Evolutionary conservation across 1,140 invertebrate genomes (phyloP).

Genomic region (Brachionus koreanus): DNA sequence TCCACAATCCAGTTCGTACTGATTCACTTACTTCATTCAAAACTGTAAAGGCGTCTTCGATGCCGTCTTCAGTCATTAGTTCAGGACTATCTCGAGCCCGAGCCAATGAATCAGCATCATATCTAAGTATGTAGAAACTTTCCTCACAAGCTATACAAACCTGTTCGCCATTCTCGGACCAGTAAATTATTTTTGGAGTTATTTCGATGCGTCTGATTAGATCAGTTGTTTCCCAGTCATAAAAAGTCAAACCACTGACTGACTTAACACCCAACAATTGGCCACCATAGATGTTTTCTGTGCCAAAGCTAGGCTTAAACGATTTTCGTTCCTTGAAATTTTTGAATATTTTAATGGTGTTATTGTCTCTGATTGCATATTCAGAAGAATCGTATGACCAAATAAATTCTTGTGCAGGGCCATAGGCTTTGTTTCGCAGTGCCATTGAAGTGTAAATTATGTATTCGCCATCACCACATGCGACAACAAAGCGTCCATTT

Average conservation of each 20-base stretch:
- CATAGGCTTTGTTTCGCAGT: conserved; percentile 94
- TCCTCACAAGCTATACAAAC: conserved; percentile 92
- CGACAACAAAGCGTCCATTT: conserved; percentile 94
- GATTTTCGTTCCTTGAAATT: conserved; percentile 95
- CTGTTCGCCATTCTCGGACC: conserved; percentile 91
- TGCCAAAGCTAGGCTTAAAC: conserved; percentile 91
- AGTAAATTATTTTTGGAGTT: conserved; percentile 78
- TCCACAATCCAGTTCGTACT: conserved; percentile 94
- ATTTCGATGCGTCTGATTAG: conserved; percentile 91
- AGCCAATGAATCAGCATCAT: conserved; percentile 65
- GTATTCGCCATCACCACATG: conserved; percentile 98
- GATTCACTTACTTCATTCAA: conserved; percentile 81
- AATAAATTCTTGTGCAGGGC: conserved; percentile 95
- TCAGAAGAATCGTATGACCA: conserved; percentile 96
- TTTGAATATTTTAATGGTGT: conserved; percentile 87
- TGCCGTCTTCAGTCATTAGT: conserved; percentile 80
- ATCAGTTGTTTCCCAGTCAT: conserved; percentile 92
- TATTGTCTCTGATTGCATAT: conserved; percentile 83
- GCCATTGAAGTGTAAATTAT: conserved; percentile 99
- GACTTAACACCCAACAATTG: conserved; percentile 88
- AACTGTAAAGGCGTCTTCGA: conserved; percentile 89
- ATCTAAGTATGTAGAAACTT: conserved; percentile 89
- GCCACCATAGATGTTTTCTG: conserved; percentile 92
- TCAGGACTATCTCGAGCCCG: conserved; percentile 71
- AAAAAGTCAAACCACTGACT: conserved; percentile 84